Evolutionary conservation across 2,797 vertebrate species (phyloP).

Genomic region (Coranthus polyacanthus): DNA sequence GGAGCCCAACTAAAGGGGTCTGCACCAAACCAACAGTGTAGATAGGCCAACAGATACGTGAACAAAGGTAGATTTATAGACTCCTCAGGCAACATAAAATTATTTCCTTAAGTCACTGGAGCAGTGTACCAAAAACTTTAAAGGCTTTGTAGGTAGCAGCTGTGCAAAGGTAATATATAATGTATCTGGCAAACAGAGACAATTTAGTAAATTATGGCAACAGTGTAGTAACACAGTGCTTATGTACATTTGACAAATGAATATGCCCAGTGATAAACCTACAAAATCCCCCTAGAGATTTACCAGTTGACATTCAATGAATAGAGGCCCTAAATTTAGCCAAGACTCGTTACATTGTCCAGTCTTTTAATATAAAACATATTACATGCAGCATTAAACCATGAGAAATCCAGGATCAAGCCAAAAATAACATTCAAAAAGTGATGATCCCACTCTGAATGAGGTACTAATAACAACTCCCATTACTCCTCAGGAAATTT

Average conservation of each 20-base stretch:
- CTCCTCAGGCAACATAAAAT: slow-evolving; percentile 1
- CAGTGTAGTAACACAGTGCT: slow-evolving; percentile 12
- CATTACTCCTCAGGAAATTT: slow-evolving; percentile 70
- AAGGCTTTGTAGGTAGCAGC: slow-evolving; percentile 50
- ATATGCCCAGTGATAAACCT: slow-evolving; percentile 43
- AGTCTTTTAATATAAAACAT: slow-evolving; percentile 33
- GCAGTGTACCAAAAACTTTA: neutral
- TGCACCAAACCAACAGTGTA: neutral
- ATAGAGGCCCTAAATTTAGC: slow-evolving; percentile 44
- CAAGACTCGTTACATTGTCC: slow-evolving; percentile 39
- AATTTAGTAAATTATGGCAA: slow-evolving; percentile 54
- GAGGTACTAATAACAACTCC: slow-evolving; percentile 64
- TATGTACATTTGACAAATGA: slow-evolving; percentile 52
- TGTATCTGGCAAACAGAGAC: slow-evolving; percentile 37
- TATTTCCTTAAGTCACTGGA: slow-evolving; percentile 13
- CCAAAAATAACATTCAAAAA: slow-evolving; percentile 60
- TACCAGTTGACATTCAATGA: slow-evolving; percentile 37
- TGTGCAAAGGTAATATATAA: slow-evolving; percentile 58
- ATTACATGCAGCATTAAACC: slow-evolving; percentile 38
- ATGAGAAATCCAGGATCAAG: slow-evolving; percentile 36
- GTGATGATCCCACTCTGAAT: slow-evolving; percentile 54
- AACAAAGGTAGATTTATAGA: too few relatives aligned
- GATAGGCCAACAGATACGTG: too few relatives aligned
- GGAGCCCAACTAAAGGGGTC: neutral
- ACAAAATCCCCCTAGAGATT: slow-evolving; percentile 44